A percentile compares a stretch with the other conserved stretches of the same genome.
Conservation (phyloP, 2,888 invertebrate genomes). For the Strigamia maritima region DNA sequence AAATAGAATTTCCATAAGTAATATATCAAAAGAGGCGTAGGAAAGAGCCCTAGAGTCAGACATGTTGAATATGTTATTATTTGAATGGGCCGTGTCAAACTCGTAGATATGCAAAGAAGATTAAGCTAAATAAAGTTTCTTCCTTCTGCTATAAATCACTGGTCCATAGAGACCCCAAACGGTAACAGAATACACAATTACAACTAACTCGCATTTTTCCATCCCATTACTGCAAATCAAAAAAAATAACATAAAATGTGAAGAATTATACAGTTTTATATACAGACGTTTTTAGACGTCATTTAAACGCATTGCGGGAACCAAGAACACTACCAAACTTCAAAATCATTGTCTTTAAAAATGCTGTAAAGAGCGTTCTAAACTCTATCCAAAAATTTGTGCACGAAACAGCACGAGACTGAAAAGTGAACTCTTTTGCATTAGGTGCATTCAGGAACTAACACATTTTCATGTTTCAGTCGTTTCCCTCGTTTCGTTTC, state of each 20-base stretch:
- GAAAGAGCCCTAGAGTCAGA: constrained; percentile 17
- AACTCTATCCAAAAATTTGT: too few relatives aligned
- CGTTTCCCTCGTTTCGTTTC: too few relatives aligned
- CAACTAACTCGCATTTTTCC: background rate
- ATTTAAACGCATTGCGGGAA: too few relatives aligned
- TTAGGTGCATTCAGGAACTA: too few relatives aligned
- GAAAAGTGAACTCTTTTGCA: too few relatives aligned
- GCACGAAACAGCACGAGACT: too few relatives aligned
- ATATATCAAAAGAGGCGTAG: background rate
- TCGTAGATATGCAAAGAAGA: constrained; percentile 30
- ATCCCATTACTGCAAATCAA: background rate
- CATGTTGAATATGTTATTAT: constrained; percentile 34
- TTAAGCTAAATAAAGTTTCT: constrained; percentile 16
- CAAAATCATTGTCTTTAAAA: too few relatives aligned
- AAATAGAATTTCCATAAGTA: constrained; percentile 28
- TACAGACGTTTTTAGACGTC: too few relatives aligned
- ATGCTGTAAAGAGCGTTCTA: too few relatives aligned
- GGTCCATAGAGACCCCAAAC: background rate
- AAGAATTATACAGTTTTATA: too few relatives aligned
- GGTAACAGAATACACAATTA: constrained; percentile 8
- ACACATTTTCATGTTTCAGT: too few relatives aligned
- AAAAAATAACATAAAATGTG: background rate
- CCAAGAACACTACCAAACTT: too few relatives aligned
- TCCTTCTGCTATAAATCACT: constrained; percentile 23
- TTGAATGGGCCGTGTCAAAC: constrained; percentile 26